Conservation (phyloP, 2,888 invertebrate genomes). For the Platycheirus rosarum region DNA sequence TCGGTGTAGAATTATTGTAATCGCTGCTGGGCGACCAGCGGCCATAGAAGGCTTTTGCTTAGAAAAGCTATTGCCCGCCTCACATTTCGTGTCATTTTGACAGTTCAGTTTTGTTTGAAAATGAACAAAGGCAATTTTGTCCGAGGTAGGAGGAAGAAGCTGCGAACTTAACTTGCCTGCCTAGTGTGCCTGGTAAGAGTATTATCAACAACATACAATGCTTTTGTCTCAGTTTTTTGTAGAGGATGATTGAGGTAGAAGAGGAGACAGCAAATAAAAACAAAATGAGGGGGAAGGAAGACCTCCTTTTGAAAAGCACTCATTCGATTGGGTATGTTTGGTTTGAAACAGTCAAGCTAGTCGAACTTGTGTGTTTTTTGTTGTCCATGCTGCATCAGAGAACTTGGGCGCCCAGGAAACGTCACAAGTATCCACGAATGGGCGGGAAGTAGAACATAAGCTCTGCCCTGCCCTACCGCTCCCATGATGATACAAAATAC, state of each 20-base stretch:
- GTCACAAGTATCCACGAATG: constrained; percentile 20
- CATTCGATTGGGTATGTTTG: not conserved
- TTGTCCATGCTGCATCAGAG: constrained; percentile 71
- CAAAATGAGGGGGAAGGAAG: not conserved
- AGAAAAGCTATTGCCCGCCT: constrained; percentile 7
- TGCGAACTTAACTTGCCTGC: too few relatives aligned
- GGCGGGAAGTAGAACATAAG: constrained; percentile 10
- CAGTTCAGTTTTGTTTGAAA: not conserved
- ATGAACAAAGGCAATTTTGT: not conserved
- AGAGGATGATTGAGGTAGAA: too few relatives aligned
- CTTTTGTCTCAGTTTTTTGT: constrained; percentile 3
- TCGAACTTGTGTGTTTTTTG: constrained; percentile 66
- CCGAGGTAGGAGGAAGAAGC: constrained; percentile 12
- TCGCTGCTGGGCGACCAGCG: constrained; percentile 79
- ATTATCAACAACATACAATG: too few relatives aligned
- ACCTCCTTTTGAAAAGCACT: constrained; percentile 36
- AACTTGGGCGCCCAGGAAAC: constrained; percentile 71
- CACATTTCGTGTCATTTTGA: too few relatives aligned
- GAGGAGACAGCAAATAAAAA: too few relatives aligned
- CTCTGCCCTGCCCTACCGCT: too few relatives aligned
- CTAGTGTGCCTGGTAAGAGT: too few relatives aligned
- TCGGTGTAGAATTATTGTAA: constrained; percentile 83
- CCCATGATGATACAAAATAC: constrained; percentile 25
- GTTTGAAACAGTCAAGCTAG: constrained; percentile 33
- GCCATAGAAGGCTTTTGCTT: constrained; percentile 2